These are phyloP conservation scores for Paralichthys olivaceus DNA, from an alignment of 2,113 vertebrate genomes.

Conservation along the genomic window DNA sequence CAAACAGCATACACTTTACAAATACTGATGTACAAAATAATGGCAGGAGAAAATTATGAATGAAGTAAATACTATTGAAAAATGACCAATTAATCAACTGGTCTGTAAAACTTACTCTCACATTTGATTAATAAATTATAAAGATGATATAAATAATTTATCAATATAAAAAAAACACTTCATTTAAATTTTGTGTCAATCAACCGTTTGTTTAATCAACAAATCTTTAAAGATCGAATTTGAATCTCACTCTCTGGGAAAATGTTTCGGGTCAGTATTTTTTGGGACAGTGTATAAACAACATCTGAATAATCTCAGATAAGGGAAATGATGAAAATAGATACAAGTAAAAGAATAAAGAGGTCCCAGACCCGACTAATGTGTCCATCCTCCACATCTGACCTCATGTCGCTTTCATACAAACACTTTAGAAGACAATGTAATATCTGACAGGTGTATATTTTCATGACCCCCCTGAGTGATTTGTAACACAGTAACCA, in stretches of 20 bases:
- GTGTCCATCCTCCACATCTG: not conserved
- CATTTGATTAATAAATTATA: not conserved
- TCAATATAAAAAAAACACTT: not conserved
- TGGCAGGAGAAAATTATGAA: not conserved
- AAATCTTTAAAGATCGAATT: not conserved
- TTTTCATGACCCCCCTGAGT: not conserved
- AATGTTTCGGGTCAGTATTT: not conserved
- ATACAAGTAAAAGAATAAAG: too few relatives aligned
- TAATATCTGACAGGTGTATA: not conserved
- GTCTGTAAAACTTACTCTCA: not conserved
- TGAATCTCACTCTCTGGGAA: not conserved
- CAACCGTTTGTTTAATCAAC: not conserved
- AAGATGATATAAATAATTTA: not conserved
- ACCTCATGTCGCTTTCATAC: not conserved
- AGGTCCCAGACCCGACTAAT: too few relatives aligned
- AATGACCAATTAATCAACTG: too few relatives aligned
- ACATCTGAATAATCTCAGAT: not conserved
- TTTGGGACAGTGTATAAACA: not conserved
- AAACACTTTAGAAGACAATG: not conserved
- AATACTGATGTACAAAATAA: not conserved
- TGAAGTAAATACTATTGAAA: not conserved
- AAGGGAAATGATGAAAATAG: not conserved
- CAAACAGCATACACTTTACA: too few relatives aligned
- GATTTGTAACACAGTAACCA: slow-evolving; percentile 37
- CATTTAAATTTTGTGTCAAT: not conserved